Evolutionary conservation across 2,888 invertebrate genomes (phyloP).

Genomic region (Tineola bisselliella): DNA sequence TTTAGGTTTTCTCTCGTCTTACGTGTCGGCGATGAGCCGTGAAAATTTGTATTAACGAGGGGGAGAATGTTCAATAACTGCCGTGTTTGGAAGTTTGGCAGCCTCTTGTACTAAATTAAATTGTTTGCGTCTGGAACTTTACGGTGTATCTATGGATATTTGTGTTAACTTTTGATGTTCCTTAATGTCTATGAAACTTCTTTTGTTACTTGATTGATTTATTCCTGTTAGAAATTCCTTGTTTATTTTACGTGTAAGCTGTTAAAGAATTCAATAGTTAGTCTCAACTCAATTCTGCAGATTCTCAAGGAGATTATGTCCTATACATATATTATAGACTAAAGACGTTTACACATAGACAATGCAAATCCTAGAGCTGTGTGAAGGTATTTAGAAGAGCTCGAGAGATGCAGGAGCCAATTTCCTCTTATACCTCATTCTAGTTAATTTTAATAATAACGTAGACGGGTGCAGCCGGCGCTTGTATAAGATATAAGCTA

Average conservation of each 20-base stretch:
- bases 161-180: conserved; percentile 4
- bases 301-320: neutral
- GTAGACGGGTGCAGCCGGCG: conserved; percentile 19
- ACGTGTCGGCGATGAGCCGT: conserved; percentile 27
- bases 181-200: conserved; percentile 1
- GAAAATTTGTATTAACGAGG: conserved; percentile 48
- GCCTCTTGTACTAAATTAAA: conserved; percentile 49
- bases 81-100: conserved; percentile 21
- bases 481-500: neutral
- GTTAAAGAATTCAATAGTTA: neutral
- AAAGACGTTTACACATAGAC: neutral
- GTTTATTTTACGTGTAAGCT: neutral
- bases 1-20: conserved; percentile 17
- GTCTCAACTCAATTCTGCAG: neutral
- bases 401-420: conserved; percentile 22
- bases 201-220: neutral
- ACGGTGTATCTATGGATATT: neutral
- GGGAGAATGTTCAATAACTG: conserved; percentile 46
- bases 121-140: conserved; percentile 33
- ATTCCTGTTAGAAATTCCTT: neutral
- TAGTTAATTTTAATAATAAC: conserved; percentile 42
- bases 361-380: conserved; percentile 5
- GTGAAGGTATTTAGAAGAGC: conserved; percentile 8
- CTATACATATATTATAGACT: neutral
- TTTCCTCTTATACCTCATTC: conserved; percentile 31